Conservation (phyloP, 2,888 invertebrate genomes). For the Slavum lentiscoides region DNA sequence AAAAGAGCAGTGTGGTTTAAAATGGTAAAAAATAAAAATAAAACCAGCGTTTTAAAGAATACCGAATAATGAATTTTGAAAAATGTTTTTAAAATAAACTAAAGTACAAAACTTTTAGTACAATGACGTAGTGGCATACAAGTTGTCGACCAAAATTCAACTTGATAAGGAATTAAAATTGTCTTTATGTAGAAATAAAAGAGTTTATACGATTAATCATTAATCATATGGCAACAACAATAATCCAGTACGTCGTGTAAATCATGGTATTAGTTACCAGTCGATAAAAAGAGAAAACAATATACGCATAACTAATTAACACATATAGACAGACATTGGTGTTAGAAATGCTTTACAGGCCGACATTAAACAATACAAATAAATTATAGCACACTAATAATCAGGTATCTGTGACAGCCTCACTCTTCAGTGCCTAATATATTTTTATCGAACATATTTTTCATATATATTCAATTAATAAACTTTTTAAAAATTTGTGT, state of each 20-base stretch:
- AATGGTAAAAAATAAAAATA: slow-evolving; percentile 7
- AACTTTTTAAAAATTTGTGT: slow-evolving; percentile 70
- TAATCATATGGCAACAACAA: background rate
- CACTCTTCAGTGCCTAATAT: background rate
- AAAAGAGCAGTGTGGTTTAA: slow-evolving; percentile 5
- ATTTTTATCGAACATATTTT: background rate
- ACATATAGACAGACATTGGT: background rate
- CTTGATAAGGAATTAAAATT: slow-evolving; percentile 30
- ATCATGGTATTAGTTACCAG: background rate
- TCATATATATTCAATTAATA: slow-evolving; percentile 58
- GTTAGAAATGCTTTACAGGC: background rate
- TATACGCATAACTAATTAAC: slow-evolving; percentile 1
- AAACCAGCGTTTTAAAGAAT: slow-evolving; percentile 10
- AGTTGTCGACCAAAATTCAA: slow-evolving; percentile 1
- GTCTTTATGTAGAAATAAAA: slow-evolving; percentile 20
- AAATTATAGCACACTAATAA: slow-evolving; percentile 13
- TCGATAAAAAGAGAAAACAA: background rate
- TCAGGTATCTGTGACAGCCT: slow-evolving; percentile 1
- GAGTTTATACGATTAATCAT: slow-evolving; percentile 24
- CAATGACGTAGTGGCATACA: background rate
- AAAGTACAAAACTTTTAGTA: background rate
- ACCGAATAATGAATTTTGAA: slow-evolving; percentile 1
- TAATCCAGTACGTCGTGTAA: background rate
- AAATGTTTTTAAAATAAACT: slow-evolving; percentile 4
- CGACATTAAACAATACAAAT: background rate